Base-by-base conservation (phyloP, 2,888 invertebrate genomes). In the Linnaemya tessellans region DNA sequence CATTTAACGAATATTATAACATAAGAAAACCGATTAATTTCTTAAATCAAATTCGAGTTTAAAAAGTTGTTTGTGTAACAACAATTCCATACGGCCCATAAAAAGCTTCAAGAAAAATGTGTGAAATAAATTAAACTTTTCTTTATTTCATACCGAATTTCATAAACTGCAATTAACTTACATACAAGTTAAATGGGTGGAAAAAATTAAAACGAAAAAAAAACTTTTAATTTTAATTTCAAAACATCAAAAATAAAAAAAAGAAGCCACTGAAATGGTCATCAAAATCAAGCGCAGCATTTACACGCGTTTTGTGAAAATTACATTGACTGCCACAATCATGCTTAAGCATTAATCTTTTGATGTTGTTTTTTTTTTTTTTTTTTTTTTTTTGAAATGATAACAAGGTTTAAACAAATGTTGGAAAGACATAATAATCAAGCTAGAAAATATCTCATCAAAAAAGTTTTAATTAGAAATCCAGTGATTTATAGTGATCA, bases 261-360 rank as follows among this genome's bases (percentile, higher is more conserved):
- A n/a, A n/a, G n/a, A 3, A 43, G 13, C 11, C 11, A 43, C 11
- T 43, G 13, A 43, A 43, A 43, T 13, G 13, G 13, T 13, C 56
- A 80, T 80, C 74, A 80, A 60, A 60, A 51, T 43, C 56, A 56
- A 46, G 20, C 35, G 22, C 38, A 56, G 35, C 46, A 65, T 73
- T 65, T 65, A 46, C 43, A 35, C 35, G 4, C 38, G n/a, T n/a
- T n/a, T n/a, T n/a, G n/a, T n/a, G 43, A 30, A 79, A 49, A 64
- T 49, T n/a, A 51, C 22, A 64, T 51, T 49, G 15, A 25, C 20
- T 64, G 15, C 18, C 22, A 35, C 15, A 64, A 30, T 41, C 11
- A 38, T 62, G 62, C 20, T 20, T 41, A 13, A 38, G 20, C 38
- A 41, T 11, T 20, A 2, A 43, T 13, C 13, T 43, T 43, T 43